These are phyloP conservation scores for Heliconius cydno DNA, from an alignment of 2,888 invertebrate species.

Conservation along the genomic window DNA sequence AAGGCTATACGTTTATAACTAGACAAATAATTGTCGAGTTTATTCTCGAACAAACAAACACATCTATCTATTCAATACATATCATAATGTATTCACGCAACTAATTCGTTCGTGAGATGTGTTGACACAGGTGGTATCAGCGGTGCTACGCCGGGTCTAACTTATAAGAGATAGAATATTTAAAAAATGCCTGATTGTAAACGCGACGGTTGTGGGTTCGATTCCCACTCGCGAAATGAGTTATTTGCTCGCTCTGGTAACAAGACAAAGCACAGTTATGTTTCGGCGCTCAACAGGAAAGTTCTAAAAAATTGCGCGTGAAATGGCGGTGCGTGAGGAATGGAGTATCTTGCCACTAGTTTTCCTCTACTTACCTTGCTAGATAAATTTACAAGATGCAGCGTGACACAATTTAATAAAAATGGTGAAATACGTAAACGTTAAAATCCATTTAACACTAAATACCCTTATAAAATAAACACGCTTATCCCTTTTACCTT, in stretches of 20 bases:
- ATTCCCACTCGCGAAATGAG: neutral
- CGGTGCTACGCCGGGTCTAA: constrained; percentile 28
- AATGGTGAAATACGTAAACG: too few relatives aligned
- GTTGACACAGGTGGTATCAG: constrained; percentile 44
- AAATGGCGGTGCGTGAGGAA: too few relatives aligned
- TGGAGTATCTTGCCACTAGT: too few relatives aligned
- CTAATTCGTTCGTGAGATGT: constrained; percentile 38
- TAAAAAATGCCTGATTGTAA: neutral
- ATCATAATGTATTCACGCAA: constrained; percentile 28
- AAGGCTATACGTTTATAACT: constrained; percentile 31
- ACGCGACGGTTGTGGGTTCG: neutral
- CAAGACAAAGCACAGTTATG: neutral
- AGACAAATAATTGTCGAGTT: constrained; percentile 35
- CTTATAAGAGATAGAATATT: constrained; percentile 6
- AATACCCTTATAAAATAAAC: neutral
- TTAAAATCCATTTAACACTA: neutral
- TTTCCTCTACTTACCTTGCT: too few relatives aligned
- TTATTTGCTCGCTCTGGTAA: neutral
- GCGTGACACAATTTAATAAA: too few relatives aligned
- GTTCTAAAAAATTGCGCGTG: too few relatives aligned
- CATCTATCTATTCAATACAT: constrained; percentile 30
- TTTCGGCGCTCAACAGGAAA: neutral
- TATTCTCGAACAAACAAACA: constrained; percentile 30
- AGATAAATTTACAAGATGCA: too few relatives aligned
- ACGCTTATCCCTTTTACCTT: constrained; percentile 43